Percentiles rank a stretch among this genome's conserved stretches.
Conservation (phyloP, 2,888 invertebrate species). For the Ptychoptera albimana region DNA sequence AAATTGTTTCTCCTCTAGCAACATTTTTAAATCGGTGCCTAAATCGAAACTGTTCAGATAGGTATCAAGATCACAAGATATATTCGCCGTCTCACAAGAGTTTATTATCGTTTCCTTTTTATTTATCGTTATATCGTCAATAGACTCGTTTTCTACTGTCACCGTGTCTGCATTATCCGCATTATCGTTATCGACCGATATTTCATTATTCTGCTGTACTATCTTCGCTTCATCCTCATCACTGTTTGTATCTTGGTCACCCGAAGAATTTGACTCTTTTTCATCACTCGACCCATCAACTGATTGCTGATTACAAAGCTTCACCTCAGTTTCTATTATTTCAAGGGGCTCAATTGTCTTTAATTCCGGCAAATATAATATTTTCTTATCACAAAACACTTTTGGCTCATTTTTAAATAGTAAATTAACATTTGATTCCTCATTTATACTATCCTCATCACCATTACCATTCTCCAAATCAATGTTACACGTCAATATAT, state of each 20-base stretch:
- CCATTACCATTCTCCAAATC: neutral
- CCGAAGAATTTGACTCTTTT: no score
- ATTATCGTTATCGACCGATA: no score
- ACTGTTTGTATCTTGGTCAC: no score
- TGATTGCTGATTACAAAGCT: neutral
- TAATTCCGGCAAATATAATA: neutral
- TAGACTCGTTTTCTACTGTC: no score
- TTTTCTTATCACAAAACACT: constrained; percentile 8
- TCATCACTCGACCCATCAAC: neutral
- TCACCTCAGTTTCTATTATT: neutral
- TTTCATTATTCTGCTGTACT: no score
- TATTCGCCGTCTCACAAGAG: constrained; percentile 2
- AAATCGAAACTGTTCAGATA: constrained; percentile 11
- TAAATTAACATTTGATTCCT: constrained; percentile 7
- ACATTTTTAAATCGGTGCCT: constrained; percentile 5
- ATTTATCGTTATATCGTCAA: neutral
- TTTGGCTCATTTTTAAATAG: constrained; percentile 7
- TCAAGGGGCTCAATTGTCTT: neutral
- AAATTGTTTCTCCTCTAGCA: neutral
- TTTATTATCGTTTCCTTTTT: neutral
- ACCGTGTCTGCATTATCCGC: no score
- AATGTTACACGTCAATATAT: neutral
- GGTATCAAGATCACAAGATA: constrained; percentile 13
- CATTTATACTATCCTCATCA: neutral
- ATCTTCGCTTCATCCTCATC: no score